phyloP scores from a whole-genome alignment of 2,888 invertebrate genomes.

The Phaonia tiefii region DNA sequence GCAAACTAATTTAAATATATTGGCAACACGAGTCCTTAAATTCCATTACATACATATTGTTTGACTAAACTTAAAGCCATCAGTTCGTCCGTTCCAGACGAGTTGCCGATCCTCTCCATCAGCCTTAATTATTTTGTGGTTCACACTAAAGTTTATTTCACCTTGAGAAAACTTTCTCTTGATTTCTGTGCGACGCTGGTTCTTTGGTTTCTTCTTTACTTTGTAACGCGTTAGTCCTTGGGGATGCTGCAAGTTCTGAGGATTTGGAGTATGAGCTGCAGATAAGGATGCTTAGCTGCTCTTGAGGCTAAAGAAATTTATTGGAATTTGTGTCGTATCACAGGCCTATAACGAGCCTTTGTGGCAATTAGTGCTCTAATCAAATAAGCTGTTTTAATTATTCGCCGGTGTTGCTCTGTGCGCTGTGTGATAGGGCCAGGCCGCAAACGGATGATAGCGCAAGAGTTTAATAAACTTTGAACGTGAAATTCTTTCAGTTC shows the following conservation, averaged over 20 bases:
- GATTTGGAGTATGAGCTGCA: not conserved
- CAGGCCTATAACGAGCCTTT: slow-evolving; percentile 55
- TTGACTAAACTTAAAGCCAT: too few species aligned
- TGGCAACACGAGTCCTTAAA: too few species aligned
- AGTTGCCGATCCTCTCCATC: slow-evolving; percentile 21
- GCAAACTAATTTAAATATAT: slow-evolving; percentile 5
- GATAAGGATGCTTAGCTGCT: slow-evolving; percentile 22
- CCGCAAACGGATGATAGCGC: not conserved
- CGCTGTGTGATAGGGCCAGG: not conserved
- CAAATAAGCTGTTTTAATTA: slow-evolving; percentile 73
- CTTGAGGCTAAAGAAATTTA: slow-evolving; percentile 12
- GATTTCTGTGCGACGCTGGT: not conserved
- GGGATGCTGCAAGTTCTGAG: slow-evolving; percentile 24
- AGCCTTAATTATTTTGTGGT: slow-evolving; percentile 46
- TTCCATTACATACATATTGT: too few species aligned
- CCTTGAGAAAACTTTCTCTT: slow-evolving; percentile 50
- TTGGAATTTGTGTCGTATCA: slow-evolving; percentile 31
- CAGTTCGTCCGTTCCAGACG: too few species aligned
- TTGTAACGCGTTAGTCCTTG: slow-evolving; percentile 51
- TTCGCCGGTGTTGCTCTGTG: slow-evolving; percentile 47
- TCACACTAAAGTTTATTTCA: slow-evolving; percentile 31
- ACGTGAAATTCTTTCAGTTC: slow-evolving; percentile 6
- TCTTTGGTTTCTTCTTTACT: slow-evolving; percentile 35
- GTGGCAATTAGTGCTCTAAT: slow-evolving; percentile 71
- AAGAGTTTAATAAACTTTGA: slow-evolving; percentile 32